A percentile compares a stretch with the other conserved stretches of the same genome.
phyloP scores from a whole-genome alignment of 2,113 vertebrate species.

The Echinops telfairi region DNA sequence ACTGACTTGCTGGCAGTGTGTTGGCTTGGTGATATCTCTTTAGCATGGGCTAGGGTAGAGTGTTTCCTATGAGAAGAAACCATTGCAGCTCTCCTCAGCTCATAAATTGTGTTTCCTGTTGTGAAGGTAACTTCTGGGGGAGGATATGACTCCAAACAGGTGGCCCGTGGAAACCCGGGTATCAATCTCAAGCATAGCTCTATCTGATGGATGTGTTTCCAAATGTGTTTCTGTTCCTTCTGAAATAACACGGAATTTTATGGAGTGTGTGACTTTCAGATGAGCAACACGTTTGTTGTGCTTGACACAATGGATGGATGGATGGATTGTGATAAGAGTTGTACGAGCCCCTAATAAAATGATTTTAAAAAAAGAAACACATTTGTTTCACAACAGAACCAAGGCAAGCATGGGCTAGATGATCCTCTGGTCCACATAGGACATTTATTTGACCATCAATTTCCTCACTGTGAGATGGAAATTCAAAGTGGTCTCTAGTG shows the following conservation, averaged over 20 bases:
- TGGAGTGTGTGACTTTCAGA: background rate
- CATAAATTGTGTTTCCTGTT: background rate
- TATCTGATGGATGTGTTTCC: background rate
- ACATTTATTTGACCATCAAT: background rate
- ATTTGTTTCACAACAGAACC: slow-evolving; percentile 39
- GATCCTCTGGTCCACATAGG: background rate
- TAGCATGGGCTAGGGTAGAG: no score
- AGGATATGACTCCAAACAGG: background rate
- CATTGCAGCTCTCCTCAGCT: background rate
- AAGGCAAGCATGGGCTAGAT: background rate
- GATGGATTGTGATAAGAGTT: no score
- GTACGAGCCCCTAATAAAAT: no score
- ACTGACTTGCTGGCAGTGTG: no score
- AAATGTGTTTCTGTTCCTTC: slow-evolving; percentile 25
- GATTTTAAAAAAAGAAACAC: background rate
- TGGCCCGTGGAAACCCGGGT: background rate
- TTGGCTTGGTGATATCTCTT: no score
- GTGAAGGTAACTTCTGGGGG: background rate
- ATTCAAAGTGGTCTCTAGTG: background rate
- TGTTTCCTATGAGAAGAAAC: background rate
- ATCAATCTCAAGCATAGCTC: background rate
- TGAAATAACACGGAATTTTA: background rate
- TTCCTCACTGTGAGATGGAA: background rate
- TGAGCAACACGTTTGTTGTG: background rate
- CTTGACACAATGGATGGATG: no score